A percentile compares a stretch with the other conserved stretches of the same genome.
Conservation (phyloP, 2,113 vertebrate species). For the Myiozetetes cayanensis region DNA sequence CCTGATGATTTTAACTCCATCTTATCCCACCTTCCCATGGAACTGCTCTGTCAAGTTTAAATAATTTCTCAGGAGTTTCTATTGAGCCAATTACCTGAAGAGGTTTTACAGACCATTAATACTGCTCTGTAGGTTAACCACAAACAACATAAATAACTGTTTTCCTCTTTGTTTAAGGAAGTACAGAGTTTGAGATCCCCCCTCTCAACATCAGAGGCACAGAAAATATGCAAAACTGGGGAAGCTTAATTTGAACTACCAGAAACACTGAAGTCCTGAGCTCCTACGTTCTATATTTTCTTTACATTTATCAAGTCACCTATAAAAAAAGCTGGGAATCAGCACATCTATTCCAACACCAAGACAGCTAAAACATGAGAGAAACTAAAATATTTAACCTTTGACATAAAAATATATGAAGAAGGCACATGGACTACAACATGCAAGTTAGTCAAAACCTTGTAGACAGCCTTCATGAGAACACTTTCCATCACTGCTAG, state of each 20-base stretch:
- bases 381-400: background rate
- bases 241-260: background rate
- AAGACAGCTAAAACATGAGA: background rate
- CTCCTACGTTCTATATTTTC: background rate
- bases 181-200: background rate
- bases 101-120: conserved; percentile 3
- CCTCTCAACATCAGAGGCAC: background rate
- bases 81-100: background rate
- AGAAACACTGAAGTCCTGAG: background rate
- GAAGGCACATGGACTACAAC: background rate
- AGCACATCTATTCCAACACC: background rate
- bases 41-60: background rate
- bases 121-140: conserved; percentile 19
- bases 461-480: background rate
- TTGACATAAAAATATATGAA: background rate
- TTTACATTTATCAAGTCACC: background rate
- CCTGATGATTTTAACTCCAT: background rate
- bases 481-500: background rate
- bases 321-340: background rate
- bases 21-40: background rate
- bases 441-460: background rate
- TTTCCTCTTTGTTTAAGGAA: background rate
- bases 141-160: conserved; percentile 9
- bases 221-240: background rate
- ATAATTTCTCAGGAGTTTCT: background rate